Evolutionary conservation across 1,140 invertebrate genomes (phyloP).

Genomic region (Calliphora vicina): DNA sequence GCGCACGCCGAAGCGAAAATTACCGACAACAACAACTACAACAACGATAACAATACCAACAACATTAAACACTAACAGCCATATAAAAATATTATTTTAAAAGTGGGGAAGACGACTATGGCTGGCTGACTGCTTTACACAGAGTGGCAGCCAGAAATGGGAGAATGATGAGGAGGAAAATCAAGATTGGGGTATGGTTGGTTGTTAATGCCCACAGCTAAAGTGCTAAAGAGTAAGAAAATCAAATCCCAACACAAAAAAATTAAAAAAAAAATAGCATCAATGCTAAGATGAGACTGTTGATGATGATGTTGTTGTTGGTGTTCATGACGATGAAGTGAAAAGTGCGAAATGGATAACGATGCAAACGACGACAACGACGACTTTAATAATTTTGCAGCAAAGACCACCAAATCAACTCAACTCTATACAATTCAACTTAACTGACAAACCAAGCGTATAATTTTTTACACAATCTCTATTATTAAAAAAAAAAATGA

Average conservation of each 20-base stretch:
- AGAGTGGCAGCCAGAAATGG: not conserved
- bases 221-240: not conserved
- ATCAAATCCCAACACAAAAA: not conserved
- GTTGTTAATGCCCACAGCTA: not conserved
- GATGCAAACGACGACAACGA: not conserved
- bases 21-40: constrained; percentile 23
- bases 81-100: not conserved
- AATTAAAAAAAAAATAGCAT: not conserved
- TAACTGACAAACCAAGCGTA: constrained; percentile 27
- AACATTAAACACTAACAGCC: constrained; percentile 1
- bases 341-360: not conserved
- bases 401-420: not conserved
- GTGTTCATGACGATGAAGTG: not conserved
- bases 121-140: not conserved
- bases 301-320: not conserved
- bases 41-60: not conserved
- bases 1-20: constrained; percentile 34
- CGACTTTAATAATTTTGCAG: not conserved
- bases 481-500: not conserved
- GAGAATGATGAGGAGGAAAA: not conserved
- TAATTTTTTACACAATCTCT: constrained; percentile 34
- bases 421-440: not conserved
- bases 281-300: not conserved
- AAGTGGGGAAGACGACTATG: no score
- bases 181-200: not conserved